phyloP scores from a whole-genome alignment of 2,888 invertebrate genomes.

The Unio delphinus region DNA sequence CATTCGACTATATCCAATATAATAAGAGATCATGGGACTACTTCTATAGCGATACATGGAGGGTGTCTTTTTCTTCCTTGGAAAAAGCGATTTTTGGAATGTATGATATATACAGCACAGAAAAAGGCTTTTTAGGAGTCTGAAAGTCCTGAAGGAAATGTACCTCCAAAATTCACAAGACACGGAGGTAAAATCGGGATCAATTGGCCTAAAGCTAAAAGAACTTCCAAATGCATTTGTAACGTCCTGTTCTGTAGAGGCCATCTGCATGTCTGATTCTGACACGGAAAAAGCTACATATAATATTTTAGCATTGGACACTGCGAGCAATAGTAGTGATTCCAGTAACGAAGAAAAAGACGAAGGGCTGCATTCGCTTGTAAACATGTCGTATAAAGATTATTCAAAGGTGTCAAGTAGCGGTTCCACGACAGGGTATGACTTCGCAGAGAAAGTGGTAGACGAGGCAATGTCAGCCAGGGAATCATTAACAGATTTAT shows the following conservation, averaged over 20 bases:
- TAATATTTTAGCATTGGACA: not conserved
- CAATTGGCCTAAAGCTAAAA: conserved; percentile 7
- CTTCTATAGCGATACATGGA: conserved; percentile 17
- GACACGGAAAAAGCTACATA: conserved; percentile 1
- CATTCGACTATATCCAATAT: conserved; percentile 11
- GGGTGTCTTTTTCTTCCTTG: conserved; percentile 18
- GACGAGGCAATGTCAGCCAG: too few relatives aligned
- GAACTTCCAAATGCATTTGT: conserved; percentile 17
- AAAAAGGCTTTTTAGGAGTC: conserved; percentile 16
- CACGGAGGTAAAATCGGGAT: conserved; percentile 3
- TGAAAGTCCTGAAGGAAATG: conserved; percentile 19
- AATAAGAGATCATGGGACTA: conserved; percentile 8
- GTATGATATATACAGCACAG: conserved; percentile 4
- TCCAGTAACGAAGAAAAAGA: too few relatives aligned
- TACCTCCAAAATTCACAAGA: conserved; percentile 12
- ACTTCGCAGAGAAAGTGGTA: too few relatives aligned
- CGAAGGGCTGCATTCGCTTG: too few relatives aligned
- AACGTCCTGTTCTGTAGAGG: conserved; percentile 3
- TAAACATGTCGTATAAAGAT: too few relatives aligned
- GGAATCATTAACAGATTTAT: too few relatives aligned
- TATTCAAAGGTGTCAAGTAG: too few relatives aligned
- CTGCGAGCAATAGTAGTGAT: too few relatives aligned
- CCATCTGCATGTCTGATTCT: not conserved
- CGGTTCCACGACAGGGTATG: too few relatives aligned
- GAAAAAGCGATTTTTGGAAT: conserved; percentile 20